A percentile compares a stretch with the other conserved stretches of the same genome.
These are phyloP conservation scores for Columba guinea DNA, from an alignment of 2,797 vertebrate species.

Conservation along the genomic window DNA sequence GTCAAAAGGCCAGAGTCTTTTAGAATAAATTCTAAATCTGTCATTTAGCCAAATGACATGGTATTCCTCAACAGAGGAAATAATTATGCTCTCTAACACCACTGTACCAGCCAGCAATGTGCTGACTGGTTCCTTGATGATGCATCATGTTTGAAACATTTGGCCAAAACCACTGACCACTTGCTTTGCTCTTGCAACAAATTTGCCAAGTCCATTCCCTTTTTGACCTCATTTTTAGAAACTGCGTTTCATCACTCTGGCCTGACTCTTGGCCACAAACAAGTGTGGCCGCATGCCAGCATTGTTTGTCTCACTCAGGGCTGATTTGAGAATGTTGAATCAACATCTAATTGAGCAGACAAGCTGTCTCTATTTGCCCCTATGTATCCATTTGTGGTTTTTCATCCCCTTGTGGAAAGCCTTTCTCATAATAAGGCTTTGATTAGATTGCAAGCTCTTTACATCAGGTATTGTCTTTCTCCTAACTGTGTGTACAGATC, in stretches of 20 bases:
- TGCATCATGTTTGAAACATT: background rate
- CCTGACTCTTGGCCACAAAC: background rate
- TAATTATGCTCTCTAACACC: background rate
- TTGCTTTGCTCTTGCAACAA: background rate
- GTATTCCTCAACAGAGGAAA: background rate
- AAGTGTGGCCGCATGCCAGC: background rate
- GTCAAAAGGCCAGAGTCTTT: background rate
- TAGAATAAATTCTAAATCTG: background rate
- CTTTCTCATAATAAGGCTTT: conserved; percentile 36
- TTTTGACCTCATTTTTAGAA: conserved; percentile 35
- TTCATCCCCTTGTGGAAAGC: background rate
- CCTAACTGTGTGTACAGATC: conserved; percentile 31
- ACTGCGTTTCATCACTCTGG: background rate
- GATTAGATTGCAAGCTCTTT: conserved; percentile 53
- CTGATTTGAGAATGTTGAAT: conserved; percentile 22
- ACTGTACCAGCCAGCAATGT: background rate
- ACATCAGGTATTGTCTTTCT: conserved; percentile 40
- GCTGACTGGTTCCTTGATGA: background rate
- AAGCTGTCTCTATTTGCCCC: conserved; percentile 59
- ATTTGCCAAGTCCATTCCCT: background rate
- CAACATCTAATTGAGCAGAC: conserved; percentile 65
- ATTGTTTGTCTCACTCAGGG: conserved; percentile 29
- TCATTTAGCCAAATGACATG: background rate
- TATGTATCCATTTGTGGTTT: conserved; percentile 55
- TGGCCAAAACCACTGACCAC: background rate